Evolutionary conservation across 2,888 invertebrate species (phyloP).

Genomic region (Megamerina dolium): DNA sequence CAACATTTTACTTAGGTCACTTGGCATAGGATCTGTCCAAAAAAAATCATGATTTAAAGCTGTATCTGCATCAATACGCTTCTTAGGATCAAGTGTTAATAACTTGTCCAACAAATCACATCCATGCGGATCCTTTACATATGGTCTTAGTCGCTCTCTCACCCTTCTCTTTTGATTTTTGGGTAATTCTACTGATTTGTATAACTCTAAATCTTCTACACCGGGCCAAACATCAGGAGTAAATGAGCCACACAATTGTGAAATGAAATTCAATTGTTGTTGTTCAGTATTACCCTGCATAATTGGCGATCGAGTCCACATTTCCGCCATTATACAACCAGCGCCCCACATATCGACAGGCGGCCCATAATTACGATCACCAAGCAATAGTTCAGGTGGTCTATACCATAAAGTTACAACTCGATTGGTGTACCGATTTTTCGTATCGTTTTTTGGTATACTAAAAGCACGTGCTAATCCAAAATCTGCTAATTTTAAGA

Average conservation of each 20-base stretch:
- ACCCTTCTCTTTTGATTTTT: slow-evolving; percentile 81
- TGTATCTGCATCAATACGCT: slow-evolving; percentile 81
- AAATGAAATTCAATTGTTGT: slow-evolving; percentile 89
- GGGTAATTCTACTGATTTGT: slow-evolving; percentile 79
- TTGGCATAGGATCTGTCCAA: slow-evolving; percentile 96
- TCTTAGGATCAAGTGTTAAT: slow-evolving; percentile 84
- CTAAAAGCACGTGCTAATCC: slow-evolving; percentile 94
- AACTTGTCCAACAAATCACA: slow-evolving; percentile 90
- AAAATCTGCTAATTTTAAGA: slow-evolving; percentile 94
- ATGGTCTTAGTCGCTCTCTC: slow-evolving; percentile 77
- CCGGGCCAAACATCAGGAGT: slow-evolving; percentile 89
- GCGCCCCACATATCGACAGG: slow-evolving; percentile 97
- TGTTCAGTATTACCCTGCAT: slow-evolving; percentile 97
- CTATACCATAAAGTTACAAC: slow-evolving; percentile 96
- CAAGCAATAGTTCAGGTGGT: slow-evolving; percentile 55
- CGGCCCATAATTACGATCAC: slow-evolving; percentile 92
- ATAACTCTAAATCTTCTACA: slow-evolving; percentile 82
- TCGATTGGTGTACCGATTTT: slow-evolving; percentile 91
- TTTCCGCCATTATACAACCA: slow-evolving; percentile 99
- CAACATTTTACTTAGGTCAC: slow-evolving; percentile 84
- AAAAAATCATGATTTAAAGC: slow-evolving; percentile 97
- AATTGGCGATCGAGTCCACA: slow-evolving; percentile 95
- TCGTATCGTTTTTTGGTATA: slow-evolving; percentile 75
- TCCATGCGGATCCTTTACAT: slow-evolving; percentile 86
- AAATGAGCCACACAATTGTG: slow-evolving; percentile 93